Evolutionary conservation across 2,113 vertebrate genomes (phyloP), one percentile per base, ranked within the genome.

Genomic region (Halichoerus grypus): DNA sequence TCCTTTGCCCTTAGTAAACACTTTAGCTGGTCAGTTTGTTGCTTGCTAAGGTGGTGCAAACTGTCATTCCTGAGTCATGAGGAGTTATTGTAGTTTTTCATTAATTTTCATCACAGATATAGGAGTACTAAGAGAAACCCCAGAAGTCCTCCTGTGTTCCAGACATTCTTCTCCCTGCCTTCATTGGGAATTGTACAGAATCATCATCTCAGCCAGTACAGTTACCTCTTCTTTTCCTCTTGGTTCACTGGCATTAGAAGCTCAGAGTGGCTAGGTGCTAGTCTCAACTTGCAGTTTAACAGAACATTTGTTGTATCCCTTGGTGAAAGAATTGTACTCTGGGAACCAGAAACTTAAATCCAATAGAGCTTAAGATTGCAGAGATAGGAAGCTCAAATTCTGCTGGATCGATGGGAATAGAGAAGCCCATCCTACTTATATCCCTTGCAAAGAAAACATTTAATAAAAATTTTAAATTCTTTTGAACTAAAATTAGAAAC

Each of bases 401-500:
- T 90, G 39, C 28, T 42, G 36, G 22, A 55, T 80, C 55, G 22
- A 15, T 36, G 22, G 19, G n/a, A 91, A 71, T 11, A 86, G 14
- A 69, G 63, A 36, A 55, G 31, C 13, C 24, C 3, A 69, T 39
- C 9, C n/a, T 55, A 57, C 26, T 72, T 72, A 69, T 12, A 53
- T n/a, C n/a, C 21, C 9, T 85, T 86, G 22, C 53, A 94, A 13
- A 72, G 61, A 86, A 94, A 90, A 39, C n/a, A 86, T 24, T 91
- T 46, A 51, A 36, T 79, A 55, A 84, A 79, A 63, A 3, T n/a
- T 59, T 49, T 80, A 59, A 80, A 63, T 72, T 65, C 5, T 72
- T 85, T 80, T 84, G 86, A 81, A 91, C 61, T 86, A 79, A 93
- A 96, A 74, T 46, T 9, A 82, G 12, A 96, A 89, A 69, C 33